A percentile compares a stretch with the other conserved stretches of the same genome.
Conservation (phyloP, 2,113 vertebrate species). For the Microcebus lehilahytsara region DNA sequence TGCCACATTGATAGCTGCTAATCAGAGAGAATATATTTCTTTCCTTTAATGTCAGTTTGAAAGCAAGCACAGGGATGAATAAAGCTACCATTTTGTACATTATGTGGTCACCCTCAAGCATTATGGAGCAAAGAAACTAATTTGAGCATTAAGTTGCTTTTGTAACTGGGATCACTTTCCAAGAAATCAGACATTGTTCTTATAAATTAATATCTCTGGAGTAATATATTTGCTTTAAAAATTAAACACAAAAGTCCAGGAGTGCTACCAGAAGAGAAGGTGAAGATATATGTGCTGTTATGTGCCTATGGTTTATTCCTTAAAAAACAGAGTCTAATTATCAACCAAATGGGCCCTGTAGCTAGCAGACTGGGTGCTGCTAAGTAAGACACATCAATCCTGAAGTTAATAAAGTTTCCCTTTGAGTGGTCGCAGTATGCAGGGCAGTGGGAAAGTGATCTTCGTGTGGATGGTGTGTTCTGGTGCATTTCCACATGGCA, state of each 20-base stretch:
- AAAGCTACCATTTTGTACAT: constrained; percentile 1
- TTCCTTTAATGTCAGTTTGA: constrained; percentile 37
- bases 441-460: background rate
- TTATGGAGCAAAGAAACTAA: background rate
- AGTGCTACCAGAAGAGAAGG: background rate
- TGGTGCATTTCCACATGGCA: background rate
- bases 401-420: background rate
- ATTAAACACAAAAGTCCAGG: constrained; percentile 26
- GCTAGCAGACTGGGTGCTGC: background rate
- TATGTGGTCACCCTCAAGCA: background rate
- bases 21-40: background rate
- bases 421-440: background rate
- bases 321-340: background rate
- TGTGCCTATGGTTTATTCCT: background rate
- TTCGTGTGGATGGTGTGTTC: background rate
- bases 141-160: constrained; percentile 42
- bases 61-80: constrained; percentile 16
- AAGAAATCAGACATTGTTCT: constrained; percentile 32
- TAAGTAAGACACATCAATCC: background rate
- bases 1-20: background rate
- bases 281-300: background rate
- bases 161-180: constrained; percentile 40
- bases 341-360: background rate
- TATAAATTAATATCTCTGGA: constrained; percentile 29
- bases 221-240: constrained; percentile 61